Evolutionary conservation across 2,797 vertebrate species (phyloP), one percentile per base, ranked within the genome.

Genomic region (Pipistrellus pipistrellus): DNA sequence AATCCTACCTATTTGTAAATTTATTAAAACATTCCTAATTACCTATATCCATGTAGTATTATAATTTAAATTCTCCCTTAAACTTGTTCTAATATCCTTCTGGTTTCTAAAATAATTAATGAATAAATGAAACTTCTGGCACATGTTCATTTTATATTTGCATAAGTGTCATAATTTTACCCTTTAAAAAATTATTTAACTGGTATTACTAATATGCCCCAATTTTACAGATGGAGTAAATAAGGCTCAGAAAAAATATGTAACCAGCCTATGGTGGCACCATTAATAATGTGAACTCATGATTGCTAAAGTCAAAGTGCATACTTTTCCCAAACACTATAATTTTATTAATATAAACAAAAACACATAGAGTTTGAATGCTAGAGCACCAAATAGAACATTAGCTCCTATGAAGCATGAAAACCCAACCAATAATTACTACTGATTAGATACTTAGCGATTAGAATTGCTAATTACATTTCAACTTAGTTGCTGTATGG

Each of bases 381-480:
- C 32, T 93, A 51, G 77, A 96, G 88, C 1, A 84, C 30, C 85
- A 57, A 96, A 91, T 85, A 95, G 32, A 96, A 93, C 71, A 35
- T 38, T 95, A 87, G 82, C 85, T 92, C 75, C 77, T 90, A 77
- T 48, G 82, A 38, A 90, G 30, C 3, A 82, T 82, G 38, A 81
- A 94, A 91, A 90, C 85, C 71, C 18, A 73, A 90, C 44, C 59
- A 98, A 85, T 96, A 95, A 95, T 95, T 78, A 95, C 59, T 94
- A 94, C 41, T 94, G 93, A 97, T 97, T 80, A 94, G 30, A 41
- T 88, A 94, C 97, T 98, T 97, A 97, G 76, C 66, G 77, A 80
- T 15, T 80, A 93, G 73, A 82, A 38, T 92, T 89, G 32, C 12
- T 96, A 97, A 97, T 97, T 97, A 59, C 66, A 77, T 82, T 85